phyloP scores from a whole-genome alignment of 2,113 vertebrate genomes.

The Mormyrus iriodes region DNA sequence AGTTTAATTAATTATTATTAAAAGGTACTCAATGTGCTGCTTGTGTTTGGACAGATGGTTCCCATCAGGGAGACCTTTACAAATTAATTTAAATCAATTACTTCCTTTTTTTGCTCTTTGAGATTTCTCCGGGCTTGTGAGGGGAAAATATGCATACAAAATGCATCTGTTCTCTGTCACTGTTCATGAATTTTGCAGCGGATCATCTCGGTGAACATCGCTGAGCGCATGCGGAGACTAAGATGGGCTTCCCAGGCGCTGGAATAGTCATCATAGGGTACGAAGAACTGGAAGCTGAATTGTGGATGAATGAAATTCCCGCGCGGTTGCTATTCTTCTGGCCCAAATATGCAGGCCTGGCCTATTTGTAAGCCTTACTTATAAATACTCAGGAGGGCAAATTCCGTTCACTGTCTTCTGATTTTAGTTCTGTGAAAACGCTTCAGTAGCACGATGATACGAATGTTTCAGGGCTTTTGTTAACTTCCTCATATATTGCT shows the following conservation, averaged over 20 bases:
- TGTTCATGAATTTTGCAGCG: conserved; percentile 46
- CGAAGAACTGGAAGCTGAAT: not conserved
- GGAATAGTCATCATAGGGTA: conserved; percentile 8
- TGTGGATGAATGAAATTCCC: not conserved
- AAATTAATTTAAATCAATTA: conserved; percentile 72
- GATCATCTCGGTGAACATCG: conserved; percentile 51
- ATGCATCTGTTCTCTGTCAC: conserved; percentile 40
- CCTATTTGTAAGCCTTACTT: not conserved
- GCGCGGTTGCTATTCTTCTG: not conserved
- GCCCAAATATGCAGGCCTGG: not conserved
- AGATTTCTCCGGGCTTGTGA: conserved; percentile 48
- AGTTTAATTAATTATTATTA: conserved; percentile 95
- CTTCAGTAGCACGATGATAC: not conserved
- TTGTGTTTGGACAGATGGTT: conserved; percentile 85
- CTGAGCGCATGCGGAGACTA: not conserved
- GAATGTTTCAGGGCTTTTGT: not conserved
- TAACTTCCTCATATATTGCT: conserved; percentile 3
- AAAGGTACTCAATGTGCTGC: conserved; percentile 69
- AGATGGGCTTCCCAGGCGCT: conserved; percentile 9
- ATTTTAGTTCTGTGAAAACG: not conserved
- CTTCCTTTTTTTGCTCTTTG: conserved; percentile 47
- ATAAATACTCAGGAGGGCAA: not conserved
- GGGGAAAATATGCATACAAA: conserved; percentile 41
- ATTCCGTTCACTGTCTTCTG: not conserved
- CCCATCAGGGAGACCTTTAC: conserved; percentile 79